Evolutionary conservation across 2,888 invertebrate species (phyloP).

Genomic region (Atethmia centrago): DNA sequence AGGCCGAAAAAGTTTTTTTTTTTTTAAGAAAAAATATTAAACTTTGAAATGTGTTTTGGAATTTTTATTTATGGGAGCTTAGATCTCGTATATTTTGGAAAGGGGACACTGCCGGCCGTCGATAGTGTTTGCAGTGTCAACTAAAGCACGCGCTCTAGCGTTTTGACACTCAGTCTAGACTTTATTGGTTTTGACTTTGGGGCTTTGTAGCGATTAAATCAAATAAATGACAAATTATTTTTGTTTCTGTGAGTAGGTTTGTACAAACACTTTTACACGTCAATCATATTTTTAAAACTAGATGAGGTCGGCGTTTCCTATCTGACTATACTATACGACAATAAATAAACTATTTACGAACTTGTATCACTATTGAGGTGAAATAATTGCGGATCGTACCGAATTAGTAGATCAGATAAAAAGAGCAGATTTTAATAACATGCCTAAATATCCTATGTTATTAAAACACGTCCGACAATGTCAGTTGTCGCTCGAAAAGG

Average conservation of each 20-base stretch:
- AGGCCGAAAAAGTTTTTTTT: slow-evolving; percentile 25
- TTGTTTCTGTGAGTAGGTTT: no score
- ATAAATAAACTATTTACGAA: background rate
- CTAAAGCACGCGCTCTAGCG: slow-evolving; percentile 11
- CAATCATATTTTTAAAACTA: no score
- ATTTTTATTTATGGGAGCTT: slow-evolving; percentile 57
- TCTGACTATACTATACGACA: no score
- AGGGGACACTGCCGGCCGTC: slow-evolving; percentile 31
- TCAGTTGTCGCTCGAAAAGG: background rate
- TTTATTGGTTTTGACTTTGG: slow-evolving; percentile 48
- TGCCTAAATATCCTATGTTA: no score
- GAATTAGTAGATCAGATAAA: no score
- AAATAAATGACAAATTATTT: no score
- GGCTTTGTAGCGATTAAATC: slow-evolving; percentile 17
- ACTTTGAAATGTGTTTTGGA: slow-evolving; percentile 53
- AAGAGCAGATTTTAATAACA: no score
- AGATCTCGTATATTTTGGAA: slow-evolving; percentile 37
- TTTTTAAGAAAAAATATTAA: slow-evolving; percentile 43
- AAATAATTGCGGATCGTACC: background rate
- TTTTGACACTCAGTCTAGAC: slow-evolving; percentile 46
- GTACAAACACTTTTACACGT: no score
- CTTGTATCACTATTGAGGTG: background rate
- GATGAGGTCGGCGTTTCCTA: no score
- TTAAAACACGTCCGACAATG: no score
- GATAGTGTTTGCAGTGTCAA: slow-evolving; percentile 53